Base-by-base conservation (phyloP, 2,113 vertebrate species). In the Gallinago jamesoni region DNA sequence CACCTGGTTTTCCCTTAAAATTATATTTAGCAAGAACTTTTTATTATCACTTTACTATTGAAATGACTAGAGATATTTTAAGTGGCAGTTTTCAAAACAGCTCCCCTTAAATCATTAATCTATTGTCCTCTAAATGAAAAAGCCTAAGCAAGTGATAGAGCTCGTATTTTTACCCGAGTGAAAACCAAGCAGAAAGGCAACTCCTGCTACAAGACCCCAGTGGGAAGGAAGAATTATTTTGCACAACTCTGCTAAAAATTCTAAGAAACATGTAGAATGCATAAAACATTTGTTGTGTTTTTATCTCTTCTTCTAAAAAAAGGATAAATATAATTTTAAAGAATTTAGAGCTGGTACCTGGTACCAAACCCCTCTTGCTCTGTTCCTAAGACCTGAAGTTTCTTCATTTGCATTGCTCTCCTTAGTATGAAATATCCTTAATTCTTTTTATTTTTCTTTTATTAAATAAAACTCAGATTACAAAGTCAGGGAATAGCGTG, bases 181-280 rank as follows among this genome's bases (percentile, higher is more conserved):
- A 82, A 31, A 22, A 3, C 7, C 8, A 6, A 37, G 62, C 67
- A 27, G 43, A 22, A 31, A 6, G 30, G 56, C 66, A 56, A 57
- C 57, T 50, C 7, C 1, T 0, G 2, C 33, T 27, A 45, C 35
- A 4, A 9, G 9, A 30, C 23, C 4, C 15, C 11, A 4, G 15
- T 24, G 74, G 66, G 64, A 27, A 18, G 57, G 72, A 69, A 12
- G 6, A 57, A 10, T 22, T 22, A 1, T 69, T 69, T 37, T 48
- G 33, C 56, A 20, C 37, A 20, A 30, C 39, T 25, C 25, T 28
- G 78, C 82, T 53, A 67, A 84, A 91, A 77, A 45, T 63, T 12
- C 52, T 52, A 2, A 27, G 39, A 74, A 55, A 17, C 18, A 13
- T 0, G 9, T n/a, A 1, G 14, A 59, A 43, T 43, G 33, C 62